Base-by-base conservation (phyloP, 2,888 invertebrate genomes). In the Galerucella pusilla region DNA sequence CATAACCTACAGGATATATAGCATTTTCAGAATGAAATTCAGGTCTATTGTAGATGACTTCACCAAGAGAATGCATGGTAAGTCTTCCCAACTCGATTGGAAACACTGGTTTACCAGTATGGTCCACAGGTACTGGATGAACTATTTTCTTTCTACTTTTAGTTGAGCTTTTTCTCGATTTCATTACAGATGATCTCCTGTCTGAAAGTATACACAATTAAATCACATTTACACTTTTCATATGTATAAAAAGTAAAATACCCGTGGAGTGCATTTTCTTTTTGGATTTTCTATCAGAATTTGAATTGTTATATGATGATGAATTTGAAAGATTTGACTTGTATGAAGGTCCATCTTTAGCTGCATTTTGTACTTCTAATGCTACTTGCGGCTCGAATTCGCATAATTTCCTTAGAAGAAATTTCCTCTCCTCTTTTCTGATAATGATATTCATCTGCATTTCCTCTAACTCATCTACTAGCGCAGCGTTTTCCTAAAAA, bases 381-480 rank as follows among this genome's bases (percentile, higher is more conserved):
- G 87, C 87, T 6, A 86, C 84, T 79, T 85, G 85, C 4, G 88
- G 88, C 82, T 93, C 93, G 86, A 91, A 91, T 83, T 93, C 93
- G 81, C 93, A 90, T 25, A 96, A 87, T 86, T 95, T 95, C 78
- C 93, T 91, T 45, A 96, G 88, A 61, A 97, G 88, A 87, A 93
- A 96, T 80, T 94, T 91, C 77, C 96, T 90, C 86, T 97, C 96
- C 85, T 96, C 96, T 84, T 94, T 94, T 0, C 94, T 92, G 70
- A 93, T 90, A 42, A 93, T 87, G 67, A 96, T 92, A 85, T 94
- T 94, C 83, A 95, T 94, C 88, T 97, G 96, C 78, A 94, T 92
- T 86, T 93, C 92, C 0, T 94, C 93, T 16, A 96, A 93, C 90
- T 97, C 96, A 89, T 97, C 97, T 87, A 96, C 96, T 2, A 97